Percentiles rank a stretch among this genome's conserved stretches.
Conservation (phyloP, 2,888 invertebrate species). For the Melitaea athalia region DNA sequence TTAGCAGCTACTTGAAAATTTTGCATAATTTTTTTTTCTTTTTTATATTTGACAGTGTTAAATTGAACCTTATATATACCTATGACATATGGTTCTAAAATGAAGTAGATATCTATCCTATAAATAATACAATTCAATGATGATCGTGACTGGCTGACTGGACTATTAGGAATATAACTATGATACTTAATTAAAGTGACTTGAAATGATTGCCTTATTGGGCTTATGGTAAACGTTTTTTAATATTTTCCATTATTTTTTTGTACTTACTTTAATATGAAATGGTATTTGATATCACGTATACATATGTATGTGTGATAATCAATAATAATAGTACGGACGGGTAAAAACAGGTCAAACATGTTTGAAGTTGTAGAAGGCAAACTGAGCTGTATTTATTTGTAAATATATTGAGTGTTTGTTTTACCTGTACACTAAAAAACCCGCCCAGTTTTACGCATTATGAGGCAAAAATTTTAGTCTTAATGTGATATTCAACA, state of each 20-base stretch:
- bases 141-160: constrained; percentile 15
- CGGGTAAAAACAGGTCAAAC: constrained; percentile 28
- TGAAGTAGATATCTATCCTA: not conserved
- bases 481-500: no score
- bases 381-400: constrained; percentile 8
- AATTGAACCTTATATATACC: not conserved
- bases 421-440: no score
- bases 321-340: not conserved
- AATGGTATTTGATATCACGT: not conserved
- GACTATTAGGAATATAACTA: not conserved
- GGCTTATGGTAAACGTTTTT: not conserved
- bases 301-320: not conserved
- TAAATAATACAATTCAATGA: not conserved
- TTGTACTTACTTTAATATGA: not conserved
- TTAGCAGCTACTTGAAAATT: not conserved
- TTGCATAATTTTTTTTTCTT: not conserved
- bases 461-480: no score
- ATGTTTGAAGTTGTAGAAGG: constrained; percentile 14
- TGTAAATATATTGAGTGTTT: no score
- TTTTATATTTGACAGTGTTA: not conserved
- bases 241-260: not conserved
- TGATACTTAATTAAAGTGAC: not conserved
- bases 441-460: no score
- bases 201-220: not conserved
- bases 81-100: not conserved